phyloP scores from a whole-genome alignment of 2,888 invertebrate genomes.

The Willowsia nigromaculata region DNA sequence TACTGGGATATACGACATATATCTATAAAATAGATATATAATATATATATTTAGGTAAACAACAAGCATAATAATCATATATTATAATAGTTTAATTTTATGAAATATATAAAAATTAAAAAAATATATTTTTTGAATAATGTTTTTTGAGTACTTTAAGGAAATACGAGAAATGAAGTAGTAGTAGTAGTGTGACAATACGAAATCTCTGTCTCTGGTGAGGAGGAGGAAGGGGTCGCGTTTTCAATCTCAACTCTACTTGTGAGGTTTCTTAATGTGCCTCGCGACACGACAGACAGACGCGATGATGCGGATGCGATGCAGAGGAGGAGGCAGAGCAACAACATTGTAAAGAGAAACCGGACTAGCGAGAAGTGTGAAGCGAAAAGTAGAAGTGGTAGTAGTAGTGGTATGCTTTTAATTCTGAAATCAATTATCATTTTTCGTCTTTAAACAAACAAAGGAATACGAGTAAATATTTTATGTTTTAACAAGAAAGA shows the following conservation, averaged over 20 bases:
- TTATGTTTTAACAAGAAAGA: no score
- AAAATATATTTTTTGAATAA: slow-evolving; percentile 30
- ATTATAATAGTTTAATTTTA: background rate
- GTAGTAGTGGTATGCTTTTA: background rate
- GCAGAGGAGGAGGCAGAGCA: slow-evolving; percentile 25
- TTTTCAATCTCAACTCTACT: slow-evolving; percentile 39
- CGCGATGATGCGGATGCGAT: slow-evolving; percentile 42
- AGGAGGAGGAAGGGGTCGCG: slow-evolving; percentile 48
- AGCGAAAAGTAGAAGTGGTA: background rate
- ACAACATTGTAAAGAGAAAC: slow-evolving; percentile 27
- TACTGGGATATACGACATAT: background rate
- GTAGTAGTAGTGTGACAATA: slow-evolving; percentile 43
- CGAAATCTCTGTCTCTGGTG: slow-evolving; percentile 49
- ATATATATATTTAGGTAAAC: no score
- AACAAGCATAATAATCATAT: slow-evolving; percentile 14
- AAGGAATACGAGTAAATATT: no score
- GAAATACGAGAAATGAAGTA: slow-evolving; percentile 47
- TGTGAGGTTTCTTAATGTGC: slow-evolving; percentile 35
- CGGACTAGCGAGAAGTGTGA: background rate
- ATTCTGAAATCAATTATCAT: background rate
- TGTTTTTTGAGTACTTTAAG: slow-evolving; percentile 46
- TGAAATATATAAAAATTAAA: slow-evolving; percentile 30
- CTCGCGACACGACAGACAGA: slow-evolving; percentile 41
- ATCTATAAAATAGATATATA: no score
- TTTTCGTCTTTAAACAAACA: no score